These are phyloP conservation scores for Pyxicephalus adspersus DNA, from an alignment of 2,113 vertebrate species.

Conservation along the genomic window DNA sequence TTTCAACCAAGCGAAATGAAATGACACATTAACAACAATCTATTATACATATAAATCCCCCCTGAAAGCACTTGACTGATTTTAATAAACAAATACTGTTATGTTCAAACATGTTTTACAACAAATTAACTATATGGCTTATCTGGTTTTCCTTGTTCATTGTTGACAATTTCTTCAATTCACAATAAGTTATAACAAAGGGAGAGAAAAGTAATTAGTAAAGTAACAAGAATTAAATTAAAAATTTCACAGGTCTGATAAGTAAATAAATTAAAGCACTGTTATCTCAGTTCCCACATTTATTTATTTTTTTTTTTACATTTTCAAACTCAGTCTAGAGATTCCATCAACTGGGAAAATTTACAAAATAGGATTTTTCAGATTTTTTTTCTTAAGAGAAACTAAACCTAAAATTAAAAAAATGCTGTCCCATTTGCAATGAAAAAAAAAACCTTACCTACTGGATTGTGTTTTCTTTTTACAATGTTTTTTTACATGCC, in stretches of 20 bases:
- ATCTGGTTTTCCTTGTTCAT: slow-evolving; percentile 8
- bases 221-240: slow-evolving; percentile 14
- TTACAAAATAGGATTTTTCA: no score
- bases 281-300: background rate
- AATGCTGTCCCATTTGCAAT: no score
- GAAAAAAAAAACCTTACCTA: no score
- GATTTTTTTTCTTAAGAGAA: no score
- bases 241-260: slow-evolving; percentile 15
- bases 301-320: background rate
- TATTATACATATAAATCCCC: background rate
- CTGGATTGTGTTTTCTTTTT: no score
- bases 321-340: background rate
- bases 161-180: slow-evolving; percentile 1
- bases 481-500: no score
- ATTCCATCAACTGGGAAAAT: no score
- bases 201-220: slow-evolving; percentile 7
- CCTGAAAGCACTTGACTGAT: slow-evolving; percentile 5
- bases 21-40: no score
- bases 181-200: background rate
- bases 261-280: slow-evolving; percentile 10
- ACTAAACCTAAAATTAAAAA: no score
- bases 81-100: background rate
- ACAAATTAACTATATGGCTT: background rate
- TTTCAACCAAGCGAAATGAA: background rate
- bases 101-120: background rate